phyloP scores from a whole-genome alignment of 1,140 invertebrate genomes.

The Geopemphigus sp. region DNA sequence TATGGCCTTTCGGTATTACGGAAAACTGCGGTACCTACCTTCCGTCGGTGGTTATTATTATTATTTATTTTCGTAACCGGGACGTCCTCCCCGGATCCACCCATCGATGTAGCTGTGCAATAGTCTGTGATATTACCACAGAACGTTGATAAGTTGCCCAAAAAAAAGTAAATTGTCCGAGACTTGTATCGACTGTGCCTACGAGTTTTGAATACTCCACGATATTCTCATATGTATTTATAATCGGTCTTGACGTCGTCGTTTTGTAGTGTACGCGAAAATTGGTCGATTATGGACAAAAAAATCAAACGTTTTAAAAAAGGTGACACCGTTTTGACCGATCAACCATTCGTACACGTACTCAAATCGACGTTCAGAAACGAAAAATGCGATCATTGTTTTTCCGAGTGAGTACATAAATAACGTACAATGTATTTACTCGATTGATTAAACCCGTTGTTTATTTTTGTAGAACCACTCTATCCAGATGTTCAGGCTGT shows the following conservation, averaged over 20 bases:
- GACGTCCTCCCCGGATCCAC: background rate
- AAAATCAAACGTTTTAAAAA: slow-evolving; percentile 12
- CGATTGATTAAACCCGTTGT: too few species aligned
- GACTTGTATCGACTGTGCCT: too few species aligned
- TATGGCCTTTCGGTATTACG: background rate
- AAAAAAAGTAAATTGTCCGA: too few species aligned
- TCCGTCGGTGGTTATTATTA: too few species aligned
- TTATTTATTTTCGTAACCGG: slow-evolving; percentile 25
- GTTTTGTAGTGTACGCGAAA: background rate
- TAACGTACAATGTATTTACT: too few species aligned
- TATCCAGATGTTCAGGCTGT: slow-evolving; percentile 75
- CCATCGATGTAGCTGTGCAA: background rate
- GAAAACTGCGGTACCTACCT: slow-evolving; percentile 12
- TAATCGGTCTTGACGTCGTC: background rate
- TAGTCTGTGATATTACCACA: slow-evolving; percentile 2
- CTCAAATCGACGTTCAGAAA: slow-evolving; percentile 61
- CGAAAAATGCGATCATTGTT: slow-evolving; percentile 64
- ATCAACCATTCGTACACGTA: slow-evolving; percentile 64
- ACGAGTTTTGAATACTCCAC: too few species aligned
- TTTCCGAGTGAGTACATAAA: slow-evolving; percentile 59
- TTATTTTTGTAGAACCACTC: slow-evolving; percentile 60
- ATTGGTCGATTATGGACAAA: slow-evolving; percentile 16
- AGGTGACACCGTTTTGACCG: slow-evolving; percentile 52
- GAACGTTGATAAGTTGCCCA: slow-evolving; percentile 3
- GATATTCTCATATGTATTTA: too few species aligned